phyloP scores from a whole-genome alignment of 2,797 vertebrate species.

The Esox lucius region DNA sequence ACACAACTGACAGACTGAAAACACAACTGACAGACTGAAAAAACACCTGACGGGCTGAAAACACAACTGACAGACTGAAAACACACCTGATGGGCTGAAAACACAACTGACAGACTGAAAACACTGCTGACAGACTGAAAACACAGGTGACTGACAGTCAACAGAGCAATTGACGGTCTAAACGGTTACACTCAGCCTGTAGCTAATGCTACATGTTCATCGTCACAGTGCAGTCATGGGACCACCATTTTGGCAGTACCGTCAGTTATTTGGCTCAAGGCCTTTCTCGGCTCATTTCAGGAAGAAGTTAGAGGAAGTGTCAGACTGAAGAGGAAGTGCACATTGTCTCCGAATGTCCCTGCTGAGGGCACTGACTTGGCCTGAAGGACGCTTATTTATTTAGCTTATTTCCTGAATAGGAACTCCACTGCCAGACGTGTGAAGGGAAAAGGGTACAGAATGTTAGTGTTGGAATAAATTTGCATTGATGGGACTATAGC shows the following conservation, averaged over 20 bases:
- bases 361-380: neutral
- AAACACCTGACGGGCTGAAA: no score
- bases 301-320: slow-evolving; percentile 5
- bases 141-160: slow-evolving; percentile 10
- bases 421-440: neutral
- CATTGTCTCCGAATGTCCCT: neutral
- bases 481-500: neutral
- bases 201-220: neutral
- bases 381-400: neutral
- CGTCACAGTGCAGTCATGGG: neutral
- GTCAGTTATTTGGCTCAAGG: neutral
- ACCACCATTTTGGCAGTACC: neutral
- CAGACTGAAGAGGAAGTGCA: neutral
- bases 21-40: no score
- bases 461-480: neutral
- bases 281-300: neutral
- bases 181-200: slow-evolving; percentile 12
- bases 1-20: slow-evolving; percentile 20
- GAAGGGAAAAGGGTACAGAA: neutral
- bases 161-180: slow-evolving; percentile 14
- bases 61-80: no score
- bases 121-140: slow-evolving; percentile 12
- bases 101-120: slow-evolving; percentile 14
- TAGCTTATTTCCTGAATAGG: neutral
- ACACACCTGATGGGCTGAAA: no score